phyloP scores from a whole-genome alignment of 1,140 invertebrate species.

The Drosophila subpulchrella region DNA sequence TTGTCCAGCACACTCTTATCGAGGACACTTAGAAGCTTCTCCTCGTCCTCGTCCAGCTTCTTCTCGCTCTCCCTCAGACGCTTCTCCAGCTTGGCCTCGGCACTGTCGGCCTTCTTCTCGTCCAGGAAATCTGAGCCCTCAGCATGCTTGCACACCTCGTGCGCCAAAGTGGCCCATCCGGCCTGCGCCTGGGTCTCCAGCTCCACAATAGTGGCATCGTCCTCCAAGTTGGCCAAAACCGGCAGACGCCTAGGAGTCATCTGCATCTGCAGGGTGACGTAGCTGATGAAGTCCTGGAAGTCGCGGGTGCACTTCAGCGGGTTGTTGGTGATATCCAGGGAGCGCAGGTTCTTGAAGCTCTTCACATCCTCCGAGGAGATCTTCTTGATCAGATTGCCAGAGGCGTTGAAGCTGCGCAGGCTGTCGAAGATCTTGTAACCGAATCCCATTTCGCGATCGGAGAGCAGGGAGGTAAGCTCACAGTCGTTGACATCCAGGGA shows the following conservation, averaged over 20 bases:
- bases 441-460: constrained; percentile 81
- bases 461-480: constrained; percentile 88
- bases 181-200: constrained; percentile 49
- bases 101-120: constrained; percentile 44
- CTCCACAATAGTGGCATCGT: constrained; percentile 52
- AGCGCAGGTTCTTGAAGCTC: constrained; percentile 86
- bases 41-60: constrained; percentile 84
- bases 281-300: constrained; percentile 87
- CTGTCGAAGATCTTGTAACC: constrained; percentile 84
- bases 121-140: constrained; percentile 9
- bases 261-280: constrained; percentile 85
- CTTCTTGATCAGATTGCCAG: constrained; percentile 86
- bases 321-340: constrained; percentile 88
- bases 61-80: constrained; percentile 79
- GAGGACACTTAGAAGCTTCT: constrained; percentile 66
- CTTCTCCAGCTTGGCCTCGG: constrained; percentile 72
- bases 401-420: constrained; percentile 86
- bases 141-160: constrained; percentile 74
- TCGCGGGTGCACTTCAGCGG: constrained; percentile 87
- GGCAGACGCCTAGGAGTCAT: constrained; percentile 85
- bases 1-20: constrained; percentile 76
- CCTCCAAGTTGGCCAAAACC: constrained; percentile 85
- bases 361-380: constrained; percentile 86
- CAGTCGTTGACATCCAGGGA: constrained; percentile 89
- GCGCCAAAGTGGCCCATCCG: constrained; percentile 71